Evolutionary conservation across 1,140 invertebrate genomes (phyloP).

Genomic region (Trissolcus basalis): DNA sequence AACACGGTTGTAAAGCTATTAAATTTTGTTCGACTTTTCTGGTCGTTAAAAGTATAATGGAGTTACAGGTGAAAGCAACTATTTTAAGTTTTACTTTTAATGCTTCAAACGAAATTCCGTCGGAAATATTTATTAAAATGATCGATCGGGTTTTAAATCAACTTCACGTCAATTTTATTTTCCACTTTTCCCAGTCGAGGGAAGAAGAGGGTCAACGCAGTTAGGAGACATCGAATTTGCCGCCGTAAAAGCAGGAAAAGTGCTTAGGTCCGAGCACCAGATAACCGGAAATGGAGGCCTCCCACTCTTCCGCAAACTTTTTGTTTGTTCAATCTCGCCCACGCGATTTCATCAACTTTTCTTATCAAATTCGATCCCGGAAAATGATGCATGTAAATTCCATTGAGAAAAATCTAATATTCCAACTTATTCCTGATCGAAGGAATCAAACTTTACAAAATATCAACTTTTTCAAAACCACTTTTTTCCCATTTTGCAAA

Average conservation of each 20-base stretch:
- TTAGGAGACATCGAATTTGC: constrained; percentile 34
- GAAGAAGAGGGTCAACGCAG: constrained; percentile 19
- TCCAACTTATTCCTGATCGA: no score
- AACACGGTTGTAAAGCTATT: not conserved
- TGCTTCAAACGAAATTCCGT: constrained; percentile 15
- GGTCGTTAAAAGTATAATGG: constrained; percentile 27
- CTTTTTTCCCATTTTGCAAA: no score
- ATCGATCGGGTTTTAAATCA: constrained; percentile 32
- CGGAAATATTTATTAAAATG: constrained; percentile 43
- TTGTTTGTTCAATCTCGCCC: no score
- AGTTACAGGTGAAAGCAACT: constrained; percentile 17
- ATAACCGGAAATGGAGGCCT: constrained; percentile 11
- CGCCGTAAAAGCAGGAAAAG: constrained; percentile 4
- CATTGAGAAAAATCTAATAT: no score
- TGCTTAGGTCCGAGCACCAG: constrained; percentile 7
- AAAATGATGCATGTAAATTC: no score
- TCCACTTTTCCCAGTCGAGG: constrained; percentile 25
- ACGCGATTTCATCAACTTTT: no score
- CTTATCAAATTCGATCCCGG: no score
- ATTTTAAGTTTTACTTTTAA: constrained; percentile 22
- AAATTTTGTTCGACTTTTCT: constrained; percentile 6
- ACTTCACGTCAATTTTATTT: constrained; percentile 41
- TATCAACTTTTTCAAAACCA: no score
- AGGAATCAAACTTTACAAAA: no score
- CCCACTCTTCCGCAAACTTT: no score